phyloP scores from a whole-genome alignment of 2,888 invertebrate species.

The Tupiocoris notatus region DNA sequence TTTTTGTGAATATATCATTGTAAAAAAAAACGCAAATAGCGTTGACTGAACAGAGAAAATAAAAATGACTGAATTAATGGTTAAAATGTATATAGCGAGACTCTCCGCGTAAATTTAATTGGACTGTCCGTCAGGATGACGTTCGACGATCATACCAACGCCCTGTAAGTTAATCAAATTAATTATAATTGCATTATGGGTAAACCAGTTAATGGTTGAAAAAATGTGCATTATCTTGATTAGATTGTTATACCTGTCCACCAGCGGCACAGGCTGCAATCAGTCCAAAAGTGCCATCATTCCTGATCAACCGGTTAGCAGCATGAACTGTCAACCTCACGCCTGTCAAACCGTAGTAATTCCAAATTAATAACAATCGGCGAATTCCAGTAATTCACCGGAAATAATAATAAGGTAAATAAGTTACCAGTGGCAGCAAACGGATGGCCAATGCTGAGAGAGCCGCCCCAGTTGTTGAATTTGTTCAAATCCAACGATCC shows the following conservation, averaged over 20 bases:
- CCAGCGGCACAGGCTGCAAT: constrained; percentile 98
- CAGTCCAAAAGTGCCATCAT: constrained; percentile 89
- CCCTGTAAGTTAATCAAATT: constrained; percentile 68
- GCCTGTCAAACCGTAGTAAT: constrained; percentile 53
- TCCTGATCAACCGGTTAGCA: constrained; percentile 88
- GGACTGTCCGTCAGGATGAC: constrained; percentile 70
- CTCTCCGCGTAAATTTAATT: no score
- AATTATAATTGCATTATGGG: no score
- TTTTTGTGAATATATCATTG: no score
- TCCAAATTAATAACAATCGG: no score
- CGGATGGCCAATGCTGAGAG: constrained; percentile 96
- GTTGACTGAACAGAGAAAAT: no score
- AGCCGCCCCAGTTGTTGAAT: constrained; percentile 99
- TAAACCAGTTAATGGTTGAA: no score
- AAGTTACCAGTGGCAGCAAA: constrained; percentile 88
- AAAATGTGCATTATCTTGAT: neutral
- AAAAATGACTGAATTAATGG: no score
- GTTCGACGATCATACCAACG: constrained; percentile 85
- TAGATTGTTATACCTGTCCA: constrained; percentile 69
- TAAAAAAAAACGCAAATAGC: no score
- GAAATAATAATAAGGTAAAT: no score
- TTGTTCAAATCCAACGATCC: constrained; percentile 73
- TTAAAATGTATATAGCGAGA: no score
- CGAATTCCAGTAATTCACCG: no score
- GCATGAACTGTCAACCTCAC: constrained; percentile 63